phyloP scores from a whole-genome alignment of 1,140 invertebrate species.

The Streblospio benedicti region DNA sequence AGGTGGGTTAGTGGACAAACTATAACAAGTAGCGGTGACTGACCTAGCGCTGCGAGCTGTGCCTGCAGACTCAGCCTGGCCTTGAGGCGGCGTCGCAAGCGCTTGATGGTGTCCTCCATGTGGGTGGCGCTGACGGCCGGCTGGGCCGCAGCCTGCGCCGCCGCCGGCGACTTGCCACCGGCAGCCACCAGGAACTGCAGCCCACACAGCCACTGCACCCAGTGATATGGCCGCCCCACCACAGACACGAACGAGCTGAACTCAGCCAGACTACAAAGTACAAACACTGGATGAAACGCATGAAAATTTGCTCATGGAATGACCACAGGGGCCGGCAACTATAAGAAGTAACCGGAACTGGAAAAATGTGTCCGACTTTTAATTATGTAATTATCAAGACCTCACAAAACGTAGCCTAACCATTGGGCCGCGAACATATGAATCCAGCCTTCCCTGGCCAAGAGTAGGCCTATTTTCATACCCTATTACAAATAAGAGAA shows the following conservation, averaged over 20 bases:
- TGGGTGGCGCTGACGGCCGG: conserved; percentile 29
- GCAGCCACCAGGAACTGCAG: conserved; percentile 59
- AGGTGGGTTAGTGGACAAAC: neutral
- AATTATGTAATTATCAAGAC: no score
- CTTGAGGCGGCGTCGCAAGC: conserved; percentile 61
- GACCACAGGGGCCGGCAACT: no score
- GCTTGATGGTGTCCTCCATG: conserved; percentile 50
- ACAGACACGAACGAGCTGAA: conserved; percentile 49
- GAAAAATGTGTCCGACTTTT: no score
- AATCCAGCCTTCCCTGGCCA: no score
- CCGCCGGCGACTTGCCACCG: conserved; percentile 2
- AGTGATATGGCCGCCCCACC: conserved; percentile 74
- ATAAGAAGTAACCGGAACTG: no score
- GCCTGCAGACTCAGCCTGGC: conserved; percentile 64
- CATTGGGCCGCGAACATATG: no score
- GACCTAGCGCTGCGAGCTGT: conserved; percentile 66
- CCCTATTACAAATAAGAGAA: no score
- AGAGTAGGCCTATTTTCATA: no score
- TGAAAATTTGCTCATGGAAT: no score
- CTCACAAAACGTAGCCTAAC: no score
- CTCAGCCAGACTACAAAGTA: conserved; percentile 45
- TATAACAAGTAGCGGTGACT: conserved; percentile 46
- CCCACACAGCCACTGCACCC: conserved; percentile 82
- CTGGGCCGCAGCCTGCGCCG: conserved; percentile 17
- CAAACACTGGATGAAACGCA: conserved; percentile 2